These are phyloP conservation scores for Lepisosteus osseus DNA, from an alignment of 2,113 vertebrate species.

Conservation along the genomic window DNA sequence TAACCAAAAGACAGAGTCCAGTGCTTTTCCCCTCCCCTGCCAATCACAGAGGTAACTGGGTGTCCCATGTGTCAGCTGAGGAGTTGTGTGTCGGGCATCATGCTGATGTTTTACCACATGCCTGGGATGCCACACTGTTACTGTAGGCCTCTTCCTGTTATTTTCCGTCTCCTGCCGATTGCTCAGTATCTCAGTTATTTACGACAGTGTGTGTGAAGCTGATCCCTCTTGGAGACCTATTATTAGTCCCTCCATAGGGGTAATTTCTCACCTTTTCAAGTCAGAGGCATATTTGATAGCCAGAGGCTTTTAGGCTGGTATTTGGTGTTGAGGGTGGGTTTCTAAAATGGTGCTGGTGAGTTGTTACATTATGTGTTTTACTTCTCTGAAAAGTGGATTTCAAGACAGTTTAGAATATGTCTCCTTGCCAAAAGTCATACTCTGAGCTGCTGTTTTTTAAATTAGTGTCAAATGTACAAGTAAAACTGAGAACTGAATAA, in stretches of 20 bases:
- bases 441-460: no score
- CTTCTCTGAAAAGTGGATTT: background rate
- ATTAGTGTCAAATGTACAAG: no score
- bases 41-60: constrained; percentile 5
- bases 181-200: constrained; percentile 50
- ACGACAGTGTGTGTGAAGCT: constrained; percentile 41
- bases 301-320: constrained; percentile 16
- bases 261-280: constrained; percentile 47
- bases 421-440: no score
- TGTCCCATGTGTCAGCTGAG: background rate
- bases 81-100: constrained; percentile 20
- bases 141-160: constrained; percentile 33
- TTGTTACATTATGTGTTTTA: background rate
- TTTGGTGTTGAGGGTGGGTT: constrained; percentile 13
- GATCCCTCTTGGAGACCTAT: constrained; percentile 40
- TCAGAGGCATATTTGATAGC: constrained; percentile 26
- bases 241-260: constrained; percentile 41
- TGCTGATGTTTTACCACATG: constrained; percentile 35
- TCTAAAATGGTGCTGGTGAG: background rate
- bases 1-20: background rate
- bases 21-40: background rate
- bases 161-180: constrained; percentile 36
- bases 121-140: constrained; percentile 32
- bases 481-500: no score
- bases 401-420: no score